Evolutionary conservation across 2,113 vertebrate genomes (phyloP).

Genomic region (Ceyx cyanopectus): DNA sequence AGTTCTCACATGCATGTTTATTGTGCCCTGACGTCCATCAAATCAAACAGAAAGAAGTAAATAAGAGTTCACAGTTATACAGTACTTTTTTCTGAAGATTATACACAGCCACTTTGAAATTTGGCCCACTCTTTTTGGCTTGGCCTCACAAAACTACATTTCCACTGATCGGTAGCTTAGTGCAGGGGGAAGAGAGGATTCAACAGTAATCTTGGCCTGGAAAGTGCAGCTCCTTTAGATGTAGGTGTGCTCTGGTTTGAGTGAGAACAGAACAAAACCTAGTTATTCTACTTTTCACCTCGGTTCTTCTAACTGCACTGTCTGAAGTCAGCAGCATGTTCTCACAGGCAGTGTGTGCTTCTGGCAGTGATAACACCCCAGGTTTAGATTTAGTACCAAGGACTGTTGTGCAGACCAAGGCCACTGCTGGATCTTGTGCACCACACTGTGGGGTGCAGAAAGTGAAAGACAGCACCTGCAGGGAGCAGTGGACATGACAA

Average conservation of each 20-base stretch:
- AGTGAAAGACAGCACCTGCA: too few species aligned
- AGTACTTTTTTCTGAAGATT: background rate
- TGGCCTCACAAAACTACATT: background rate
- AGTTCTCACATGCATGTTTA: accelerated
- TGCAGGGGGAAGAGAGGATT: background rate
- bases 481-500: too few species aligned
- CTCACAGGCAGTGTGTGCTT: too few species aligned
- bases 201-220: background rate
- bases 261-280: too few species aligned
- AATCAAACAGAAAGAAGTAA: background rate
- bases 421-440: too few species aligned
- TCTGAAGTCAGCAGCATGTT: too few species aligned
- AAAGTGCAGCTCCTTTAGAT: background rate
- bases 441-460: too few species aligned
- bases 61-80: background rate
- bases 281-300: too few species aligned
- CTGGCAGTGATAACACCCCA: too few species aligned
- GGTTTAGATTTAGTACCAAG: too few species aligned
- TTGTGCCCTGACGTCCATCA: background rate
- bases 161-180: background rate
- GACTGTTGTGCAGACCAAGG: too few species aligned
- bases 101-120: background rate
- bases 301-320: too few species aligned
- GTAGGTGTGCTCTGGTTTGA: background rate
- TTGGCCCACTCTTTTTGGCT: background rate